phyloP scores from a whole-genome alignment of 1,140 invertebrate genomes.

The Tetragonula clypearis region DNA sequence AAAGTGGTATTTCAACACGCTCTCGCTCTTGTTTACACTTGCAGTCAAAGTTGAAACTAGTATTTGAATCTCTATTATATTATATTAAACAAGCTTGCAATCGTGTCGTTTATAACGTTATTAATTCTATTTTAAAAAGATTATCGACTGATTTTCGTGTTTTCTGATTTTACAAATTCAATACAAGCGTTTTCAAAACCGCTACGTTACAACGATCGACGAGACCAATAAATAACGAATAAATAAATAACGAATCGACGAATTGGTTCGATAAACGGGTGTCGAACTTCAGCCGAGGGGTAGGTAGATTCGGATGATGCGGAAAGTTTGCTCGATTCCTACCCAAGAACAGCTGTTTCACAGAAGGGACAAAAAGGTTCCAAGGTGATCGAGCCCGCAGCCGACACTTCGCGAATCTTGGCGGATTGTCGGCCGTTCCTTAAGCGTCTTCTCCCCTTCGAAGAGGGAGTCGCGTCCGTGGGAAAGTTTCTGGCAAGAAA shows the following conservation, averaged over 20 bases:
- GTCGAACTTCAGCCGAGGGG: too few species aligned
- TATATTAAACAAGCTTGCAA: not conserved
- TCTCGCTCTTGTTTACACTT: too few species aligned
- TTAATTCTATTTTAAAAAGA: too few species aligned
- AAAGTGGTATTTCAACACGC: not conserved
- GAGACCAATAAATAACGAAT: not conserved
- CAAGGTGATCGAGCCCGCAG: constrained; percentile 41
- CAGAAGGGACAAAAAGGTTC: constrained; percentile 23
- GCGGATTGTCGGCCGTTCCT: constrained; percentile 37
- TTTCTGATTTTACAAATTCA: too few species aligned
- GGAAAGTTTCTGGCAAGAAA: constrained; percentile 72
- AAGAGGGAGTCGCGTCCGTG: constrained; percentile 60
- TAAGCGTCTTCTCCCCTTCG: constrained; percentile 38
- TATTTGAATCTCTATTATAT: not conserved
- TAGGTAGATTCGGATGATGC: constrained; percentile 18
- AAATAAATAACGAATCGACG: not conserved
- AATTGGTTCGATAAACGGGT: not conserved
- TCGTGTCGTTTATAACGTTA: not conserved
- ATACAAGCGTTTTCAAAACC: not conserved
- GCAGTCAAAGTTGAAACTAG: not conserved
- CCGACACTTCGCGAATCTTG: constrained; percentile 52
- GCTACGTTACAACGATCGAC: not conserved
- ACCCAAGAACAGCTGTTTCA: constrained; percentile 32
- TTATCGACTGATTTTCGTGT: too few species aligned
- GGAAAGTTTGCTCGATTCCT: not conserved